Percentiles rank a stretch among this genome's conserved stretches.
Conservation (phyloP, 1,140 invertebrate species). For the Lepidurus arcticus region DNA sequence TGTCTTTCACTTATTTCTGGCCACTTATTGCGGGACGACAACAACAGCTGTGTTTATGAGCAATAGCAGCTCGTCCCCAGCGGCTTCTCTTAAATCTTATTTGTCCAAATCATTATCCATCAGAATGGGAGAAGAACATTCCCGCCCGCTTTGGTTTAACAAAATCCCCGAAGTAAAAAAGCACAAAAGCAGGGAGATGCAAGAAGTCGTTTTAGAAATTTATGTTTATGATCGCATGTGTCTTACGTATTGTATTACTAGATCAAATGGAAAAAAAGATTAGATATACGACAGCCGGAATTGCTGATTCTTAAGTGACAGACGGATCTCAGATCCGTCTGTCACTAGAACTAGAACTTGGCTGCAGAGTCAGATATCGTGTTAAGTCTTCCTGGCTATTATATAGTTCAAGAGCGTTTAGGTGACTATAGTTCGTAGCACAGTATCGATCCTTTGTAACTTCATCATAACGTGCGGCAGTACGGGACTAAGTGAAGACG, state of each 20-base stretch:
- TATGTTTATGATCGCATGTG: not conserved
- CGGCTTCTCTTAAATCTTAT: constrained; percentile 11
- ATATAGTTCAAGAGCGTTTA: not conserved
- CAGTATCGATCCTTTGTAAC: not conserved
- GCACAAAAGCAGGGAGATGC: not conserved
- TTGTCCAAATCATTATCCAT: not conserved
- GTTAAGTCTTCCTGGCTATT: not conserved
- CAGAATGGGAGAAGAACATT: constrained; percentile 19
- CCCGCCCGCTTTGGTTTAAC: constrained; percentile 5
- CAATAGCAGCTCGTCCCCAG: constrained; percentile 17
- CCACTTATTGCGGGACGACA: not conserved
- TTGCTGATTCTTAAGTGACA: too few species aligned
- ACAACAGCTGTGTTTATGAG: constrained; percentile 4
- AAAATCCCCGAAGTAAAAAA: not conserved
- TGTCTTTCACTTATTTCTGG: not conserved
- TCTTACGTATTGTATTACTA: too few species aligned
- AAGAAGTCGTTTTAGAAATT: not conserved
- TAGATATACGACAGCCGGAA: too few species aligned
- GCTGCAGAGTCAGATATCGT: not conserved
- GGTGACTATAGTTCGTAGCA: not conserved
- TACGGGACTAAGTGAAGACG: not conserved
- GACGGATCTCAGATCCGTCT: too few species aligned
- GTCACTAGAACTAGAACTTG: not conserved
- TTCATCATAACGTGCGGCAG: constrained; percentile 9
- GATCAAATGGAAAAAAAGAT: too few species aligned